Evolutionary conservation across 2,113 vertebrate species (phyloP), one percentile per base, ranked within the genome.

Genomic region (Sardina pilchardus): DNA sequence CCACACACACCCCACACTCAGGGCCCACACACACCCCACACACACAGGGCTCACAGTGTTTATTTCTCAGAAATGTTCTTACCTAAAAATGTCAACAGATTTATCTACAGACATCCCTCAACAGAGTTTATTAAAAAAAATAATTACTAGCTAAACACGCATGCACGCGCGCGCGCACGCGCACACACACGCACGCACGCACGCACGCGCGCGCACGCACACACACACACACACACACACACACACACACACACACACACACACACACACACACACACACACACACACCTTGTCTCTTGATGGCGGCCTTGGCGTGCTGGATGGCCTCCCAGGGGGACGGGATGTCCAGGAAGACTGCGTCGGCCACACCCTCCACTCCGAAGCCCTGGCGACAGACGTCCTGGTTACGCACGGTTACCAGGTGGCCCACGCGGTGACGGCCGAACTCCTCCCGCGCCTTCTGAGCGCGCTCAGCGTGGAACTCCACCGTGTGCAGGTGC

Each of bases 281-380:
- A 17, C 87, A 59, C 91, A 86, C 89, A 99, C 98, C 98, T 92
- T 96, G 96, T 24, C 81, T 93, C 93, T 98, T 99, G 89, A 99
- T 90, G 0, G 98, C 97, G 0, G 93, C 87, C 91, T 97, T 97
- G 88, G 98, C 97, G 2, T 99, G 97, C 30, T 89, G 89, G 88
- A 99, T 95, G 0, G 98, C 97, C 93, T 99, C 98, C 98, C 98
- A 99, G 0, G 98, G 98, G 0, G 97, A 98, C 0, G 98, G 98
- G 90, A 99, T 99, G 92, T 99, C 98, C 90, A 99, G 93, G 92
- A 99, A 99, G 56, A 99, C 97, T 0, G 98, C 98, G 0, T 99
- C 97, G 0, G 98, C 98, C 84, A 96, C 87, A 0, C 91, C 94
- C 2, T 86, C 93, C 85, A 99, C 97, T 0, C 98, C 98, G 17